A percentile compares a stretch with the other conserved stretches of the same genome.
Evolutionary conservation across 2,797 vertebrate genomes (phyloP).

Genomic region (Acrossocheilus wenchowensis): DNA sequence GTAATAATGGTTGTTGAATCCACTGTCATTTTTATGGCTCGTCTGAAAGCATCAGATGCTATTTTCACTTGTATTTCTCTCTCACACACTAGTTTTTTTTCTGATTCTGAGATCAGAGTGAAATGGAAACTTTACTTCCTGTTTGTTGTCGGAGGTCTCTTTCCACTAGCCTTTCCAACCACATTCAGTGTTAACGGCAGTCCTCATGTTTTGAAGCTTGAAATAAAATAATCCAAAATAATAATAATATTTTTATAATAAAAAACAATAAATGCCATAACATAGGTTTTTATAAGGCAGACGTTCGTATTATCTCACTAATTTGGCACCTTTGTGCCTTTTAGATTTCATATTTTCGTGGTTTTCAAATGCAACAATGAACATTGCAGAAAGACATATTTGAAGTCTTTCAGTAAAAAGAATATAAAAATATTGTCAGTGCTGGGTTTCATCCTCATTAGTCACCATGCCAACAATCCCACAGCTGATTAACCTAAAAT

Average conservation of each 20-base stretch:
- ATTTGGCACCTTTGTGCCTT: neutral
- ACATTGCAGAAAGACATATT: neutral
- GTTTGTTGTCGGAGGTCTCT: neutral
- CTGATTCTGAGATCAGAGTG: neutral
- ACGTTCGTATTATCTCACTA: neutral
- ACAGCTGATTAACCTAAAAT: constrained; percentile 51
- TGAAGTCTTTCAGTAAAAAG: neutral
- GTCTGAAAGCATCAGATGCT: neutral
- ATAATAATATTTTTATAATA: neutral
- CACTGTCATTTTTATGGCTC: neutral
- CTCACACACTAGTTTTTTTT: neutral
- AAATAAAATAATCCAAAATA: neutral
- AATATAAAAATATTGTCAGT: constrained; percentile 27
- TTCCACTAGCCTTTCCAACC: neutral
- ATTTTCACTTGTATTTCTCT: neutral
- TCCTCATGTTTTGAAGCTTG: neutral
- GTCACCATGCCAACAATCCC: constrained; percentile 30
- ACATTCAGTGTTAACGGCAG: neutral
- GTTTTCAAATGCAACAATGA: neutral
- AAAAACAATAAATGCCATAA: neutral
- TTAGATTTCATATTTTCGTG: neutral
- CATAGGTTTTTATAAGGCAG: neutral
- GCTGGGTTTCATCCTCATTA: constrained; percentile 22
- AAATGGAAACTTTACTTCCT: neutral
- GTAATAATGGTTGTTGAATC: neutral